These are phyloP conservation scores for Drosophila prosaltans DNA, from an alignment of 1,140 invertebrate genomes.

Conservation along the genomic window DNA sequence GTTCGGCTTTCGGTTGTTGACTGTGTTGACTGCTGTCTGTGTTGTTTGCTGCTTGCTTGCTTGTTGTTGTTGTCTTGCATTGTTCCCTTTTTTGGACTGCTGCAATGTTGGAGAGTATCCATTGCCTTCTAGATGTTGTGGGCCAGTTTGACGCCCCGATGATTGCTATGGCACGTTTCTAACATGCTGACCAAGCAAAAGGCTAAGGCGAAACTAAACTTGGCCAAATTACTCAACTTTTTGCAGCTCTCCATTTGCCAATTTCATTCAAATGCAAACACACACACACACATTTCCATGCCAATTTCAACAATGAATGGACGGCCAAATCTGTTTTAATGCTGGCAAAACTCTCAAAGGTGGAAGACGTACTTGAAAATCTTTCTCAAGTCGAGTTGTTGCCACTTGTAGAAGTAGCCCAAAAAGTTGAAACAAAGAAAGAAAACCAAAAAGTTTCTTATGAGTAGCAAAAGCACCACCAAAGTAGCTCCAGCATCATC, in stretches of 20 bases:
- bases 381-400: constrained; percentile 53
- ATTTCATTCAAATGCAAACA: constrained; percentile 56
- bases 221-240: constrained; percentile 65
- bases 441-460: constrained; percentile 40
- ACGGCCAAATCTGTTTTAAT: constrained; percentile 37
- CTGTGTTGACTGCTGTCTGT: not conserved
- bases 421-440: constrained; percentile 64
- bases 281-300: constrained; percentile 59
- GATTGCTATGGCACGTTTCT: constrained; percentile 55
- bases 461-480: constrained; percentile 27
- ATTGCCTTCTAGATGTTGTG: constrained; percentile 26
- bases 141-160: constrained; percentile 47
- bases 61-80: constrained; percentile 39
- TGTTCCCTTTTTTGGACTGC: constrained; percentile 67
- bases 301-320: constrained; percentile 26
- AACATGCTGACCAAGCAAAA: constrained; percentile 33
- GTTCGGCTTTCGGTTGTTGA: constrained; percentile 17
- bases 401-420: constrained; percentile 36
- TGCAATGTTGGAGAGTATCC: constrained; percentile 19
- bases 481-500: constrained; percentile 39
- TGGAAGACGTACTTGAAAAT: constrained; percentile 43
- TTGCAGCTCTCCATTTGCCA: constrained; percentile 60
- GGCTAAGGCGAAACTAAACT: constrained; percentile 45
- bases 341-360: constrained; percentile 30
- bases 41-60: not conserved